Conservation (phyloP, 2,888 invertebrate species). For the Lissocephala sabroskyi region DNA sequence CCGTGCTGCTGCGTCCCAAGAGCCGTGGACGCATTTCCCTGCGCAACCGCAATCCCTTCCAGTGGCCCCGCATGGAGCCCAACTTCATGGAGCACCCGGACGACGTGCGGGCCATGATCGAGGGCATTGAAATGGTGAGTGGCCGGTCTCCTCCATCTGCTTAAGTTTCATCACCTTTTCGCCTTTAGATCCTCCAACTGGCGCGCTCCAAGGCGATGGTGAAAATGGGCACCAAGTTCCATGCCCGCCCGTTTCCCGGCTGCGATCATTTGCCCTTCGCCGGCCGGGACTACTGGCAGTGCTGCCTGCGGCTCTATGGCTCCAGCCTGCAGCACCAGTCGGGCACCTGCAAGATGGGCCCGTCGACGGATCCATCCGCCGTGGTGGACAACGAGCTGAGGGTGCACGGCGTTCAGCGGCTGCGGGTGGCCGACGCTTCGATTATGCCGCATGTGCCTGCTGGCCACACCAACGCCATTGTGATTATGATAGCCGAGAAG, state of each 20-base stretch:
- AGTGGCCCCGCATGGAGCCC: conserved; percentile 84
- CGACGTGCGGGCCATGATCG: conserved; percentile 82
- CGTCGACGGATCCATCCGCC: conserved; percentile 74
- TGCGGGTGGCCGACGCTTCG: conserved; percentile 76
- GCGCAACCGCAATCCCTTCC: conserved; percentile 80
- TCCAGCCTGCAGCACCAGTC: conserved; percentile 82
- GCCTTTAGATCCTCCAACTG: conserved; percentile 75
- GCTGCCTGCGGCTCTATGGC: conserved; percentile 80
- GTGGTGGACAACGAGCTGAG: conserved; percentile 78
- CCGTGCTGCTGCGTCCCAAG: conserved; percentile 82
- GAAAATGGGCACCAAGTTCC: conserved; percentile 74
- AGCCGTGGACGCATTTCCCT: conserved; percentile 83
- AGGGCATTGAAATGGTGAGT: conserved; percentile 81
- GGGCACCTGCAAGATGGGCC: conserved; percentile 82
- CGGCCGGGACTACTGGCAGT: conserved; percentile 82
- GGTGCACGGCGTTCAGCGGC: conserved; percentile 74
- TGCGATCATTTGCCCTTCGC: conserved; percentile 78
- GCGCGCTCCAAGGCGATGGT: conserved; percentile 75
- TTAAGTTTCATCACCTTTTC: too few species aligned
- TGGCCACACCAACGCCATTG: conserved; percentile 76
- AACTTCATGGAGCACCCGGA: conserved; percentile 85
- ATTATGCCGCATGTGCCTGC: conserved; percentile 76
- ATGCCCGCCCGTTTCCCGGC: conserved; percentile 78
- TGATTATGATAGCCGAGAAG: conserved; percentile 77
- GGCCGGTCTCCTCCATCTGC: too few species aligned